Evolutionary conservation across 2,113 vertebrate genomes (phyloP).

Genomic region (Channa argus): DNA sequence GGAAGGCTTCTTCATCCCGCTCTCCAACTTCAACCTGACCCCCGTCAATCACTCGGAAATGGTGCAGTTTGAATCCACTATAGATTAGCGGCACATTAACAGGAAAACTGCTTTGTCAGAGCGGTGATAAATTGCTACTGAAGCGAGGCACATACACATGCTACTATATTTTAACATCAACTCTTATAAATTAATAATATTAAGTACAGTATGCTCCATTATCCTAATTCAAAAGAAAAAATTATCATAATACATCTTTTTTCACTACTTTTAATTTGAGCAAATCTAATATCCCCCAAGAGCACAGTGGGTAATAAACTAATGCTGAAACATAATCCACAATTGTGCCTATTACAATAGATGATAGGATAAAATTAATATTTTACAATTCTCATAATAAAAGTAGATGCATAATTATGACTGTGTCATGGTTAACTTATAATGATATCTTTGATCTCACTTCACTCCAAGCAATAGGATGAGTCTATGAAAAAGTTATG

Average conservation of each 20-base stretch:
- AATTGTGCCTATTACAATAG: conserved; percentile 16
- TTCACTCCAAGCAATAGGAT: conserved; percentile 30
- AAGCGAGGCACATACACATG: neutral
- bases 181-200: no score
- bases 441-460: conserved; percentile 50
- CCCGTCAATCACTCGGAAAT: conserved; percentile 85
- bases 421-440: conserved; percentile 18
- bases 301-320: conserved; percentile 14
- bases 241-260: neutral
- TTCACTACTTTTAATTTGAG: conserved; percentile 8
- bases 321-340: conserved; percentile 1
- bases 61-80: conserved; percentile 78
- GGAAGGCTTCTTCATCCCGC: conserved; percentile 91
- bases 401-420: conserved; percentile 47
- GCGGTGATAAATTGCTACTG: neutral
- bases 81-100: conserved; percentile 4
- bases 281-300: conserved; percentile 15
- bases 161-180: neutral
- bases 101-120: neutral
- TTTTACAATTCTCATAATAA: conserved; percentile 35
- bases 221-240: conserved; percentile 5
- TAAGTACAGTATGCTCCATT: neutral
- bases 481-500: conserved; percentile 33
- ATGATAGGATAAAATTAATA: conserved; percentile 34
- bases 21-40: conserved; percentile 88